A percentile compares a stretch with the other conserved stretches of the same genome.
Conservation (phyloP, 1,140 invertebrate genomes). For the Drosophila tropicalis region DNA sequence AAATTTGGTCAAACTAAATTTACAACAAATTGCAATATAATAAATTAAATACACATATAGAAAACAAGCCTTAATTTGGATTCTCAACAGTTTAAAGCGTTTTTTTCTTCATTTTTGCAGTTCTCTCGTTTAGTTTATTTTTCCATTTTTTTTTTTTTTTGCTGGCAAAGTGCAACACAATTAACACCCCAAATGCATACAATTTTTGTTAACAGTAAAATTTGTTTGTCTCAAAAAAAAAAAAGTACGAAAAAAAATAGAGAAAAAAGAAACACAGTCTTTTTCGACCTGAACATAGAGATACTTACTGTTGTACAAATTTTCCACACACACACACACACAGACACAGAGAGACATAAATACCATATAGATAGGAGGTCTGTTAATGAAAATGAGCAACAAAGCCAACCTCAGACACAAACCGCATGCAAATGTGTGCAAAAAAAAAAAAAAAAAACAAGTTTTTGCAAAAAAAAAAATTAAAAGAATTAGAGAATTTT, state of each 20-base stretch:
- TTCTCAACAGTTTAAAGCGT: conserved; percentile 26
- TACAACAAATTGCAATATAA: conserved; percentile 79
- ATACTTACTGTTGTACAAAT: conserved; percentile 70
- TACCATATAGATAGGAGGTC: conserved; percentile 44
- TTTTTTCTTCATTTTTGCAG: conserved; percentile 36
- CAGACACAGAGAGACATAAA: background rate
- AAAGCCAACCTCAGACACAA: conserved; percentile 66
- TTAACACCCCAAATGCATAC: conserved; percentile 79
- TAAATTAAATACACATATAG: conserved; percentile 41
- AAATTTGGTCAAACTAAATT: conserved; percentile 73
- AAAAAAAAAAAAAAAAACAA: conserved; percentile 47
- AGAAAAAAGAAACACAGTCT: conserved; percentile 16
- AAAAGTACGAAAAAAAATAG: background rate
- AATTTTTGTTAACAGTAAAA: conserved; percentile 73
- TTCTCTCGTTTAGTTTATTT: conserved; percentile 30
- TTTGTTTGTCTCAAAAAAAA: conserved; percentile 57
- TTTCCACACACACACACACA: conserved; percentile 40
- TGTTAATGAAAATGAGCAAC: conserved; percentile 81
- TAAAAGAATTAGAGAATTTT: conserved; percentile 60
- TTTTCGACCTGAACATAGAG: conserved; percentile 48
- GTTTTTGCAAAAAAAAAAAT: conserved; percentile 48
- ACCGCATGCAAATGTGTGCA: conserved; percentile 69
- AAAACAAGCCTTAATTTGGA: conserved; percentile 55
- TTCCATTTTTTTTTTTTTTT: conserved; percentile 10
- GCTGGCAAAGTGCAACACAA: conserved; percentile 77